A percentile compares a stretch with the other conserved stretches of the same genome.
These are phyloP conservation scores for Diachasmimorpha longicaudata DNA, from an alignment of 1,140 invertebrate species.

Conservation along the genomic window DNA sequence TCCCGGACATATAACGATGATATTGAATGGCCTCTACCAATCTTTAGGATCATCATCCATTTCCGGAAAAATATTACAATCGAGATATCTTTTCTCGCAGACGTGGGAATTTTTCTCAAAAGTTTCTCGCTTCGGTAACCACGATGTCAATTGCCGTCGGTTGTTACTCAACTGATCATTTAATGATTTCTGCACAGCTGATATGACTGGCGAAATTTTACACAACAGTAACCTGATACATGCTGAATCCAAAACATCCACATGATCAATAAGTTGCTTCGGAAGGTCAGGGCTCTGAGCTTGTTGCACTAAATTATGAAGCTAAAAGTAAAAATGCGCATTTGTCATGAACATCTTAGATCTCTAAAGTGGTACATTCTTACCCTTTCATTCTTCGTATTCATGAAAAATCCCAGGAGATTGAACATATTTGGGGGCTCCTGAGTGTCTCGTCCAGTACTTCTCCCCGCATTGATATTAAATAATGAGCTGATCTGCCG, in stretches of 20 bases:
- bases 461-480: constrained; percentile 32
- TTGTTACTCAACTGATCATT: constrained; percentile 40
- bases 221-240: constrained; percentile 79
- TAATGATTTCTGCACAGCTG: constrained; percentile 74
- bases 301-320: constrained; percentile 65
- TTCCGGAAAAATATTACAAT: constrained; percentile 55
- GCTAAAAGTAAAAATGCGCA: constrained; percentile 35
- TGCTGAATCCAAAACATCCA: constrained; percentile 67
- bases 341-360: not conserved
- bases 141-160: constrained; percentile 45
- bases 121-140: constrained; percentile 70
- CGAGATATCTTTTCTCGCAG: constrained; percentile 71
- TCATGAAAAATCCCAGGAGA: constrained; percentile 40
- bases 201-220: constrained; percentile 77
- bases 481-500: not conserved
- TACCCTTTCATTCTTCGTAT: constrained; percentile 28
- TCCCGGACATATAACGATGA: no score
- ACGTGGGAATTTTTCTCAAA: constrained; percentile 68
- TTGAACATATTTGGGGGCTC: constrained; percentile 22
- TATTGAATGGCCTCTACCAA: not conserved
- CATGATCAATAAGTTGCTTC: constrained; percentile 67
- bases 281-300: constrained; percentile 69
- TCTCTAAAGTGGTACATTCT: not conserved
- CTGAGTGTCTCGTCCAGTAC: constrained; percentile 19
- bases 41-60: not conserved